Conservation (phyloP, 2,113 vertebrate genomes). For the Melanerpes aurifrons region DNA sequence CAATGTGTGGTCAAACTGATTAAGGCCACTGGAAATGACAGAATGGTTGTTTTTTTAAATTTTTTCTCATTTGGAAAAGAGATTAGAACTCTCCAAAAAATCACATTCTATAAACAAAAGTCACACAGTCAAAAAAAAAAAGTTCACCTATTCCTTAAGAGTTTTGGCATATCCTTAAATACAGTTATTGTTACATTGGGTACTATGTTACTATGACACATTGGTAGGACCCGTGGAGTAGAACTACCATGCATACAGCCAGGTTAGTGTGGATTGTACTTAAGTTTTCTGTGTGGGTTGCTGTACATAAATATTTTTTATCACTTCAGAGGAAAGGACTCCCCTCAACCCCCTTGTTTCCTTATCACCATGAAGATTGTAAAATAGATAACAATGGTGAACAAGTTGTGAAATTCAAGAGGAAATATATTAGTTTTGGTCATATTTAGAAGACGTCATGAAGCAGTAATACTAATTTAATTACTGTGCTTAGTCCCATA, state of each 20-base stretch:
- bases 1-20: background rate
- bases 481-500: background rate
- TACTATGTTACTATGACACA: no score
- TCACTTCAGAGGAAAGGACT: background rate
- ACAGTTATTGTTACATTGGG: accelerated
- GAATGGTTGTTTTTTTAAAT: background rate
- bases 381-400: accelerated
- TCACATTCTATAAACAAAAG: background rate
- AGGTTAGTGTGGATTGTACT: background rate
- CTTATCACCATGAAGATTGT: background rate
- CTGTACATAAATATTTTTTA: background rate
- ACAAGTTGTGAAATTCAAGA: background rate
- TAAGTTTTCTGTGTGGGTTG: background rate
- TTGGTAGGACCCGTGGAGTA: background rate
- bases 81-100: background rate
- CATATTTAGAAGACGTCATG: background rate
- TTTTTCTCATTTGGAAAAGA: background rate
- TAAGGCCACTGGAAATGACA: background rate
- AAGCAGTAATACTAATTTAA: background rate
- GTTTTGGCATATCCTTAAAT: accelerated
- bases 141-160: background rate
- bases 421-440: background rate
- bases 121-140: accelerated
- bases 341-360: accelerated
- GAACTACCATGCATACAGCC: accelerated